Evolutionary conservation across 2,113 vertebrate species (phyloP).

Genomic region (Origma solitaria): DNA sequence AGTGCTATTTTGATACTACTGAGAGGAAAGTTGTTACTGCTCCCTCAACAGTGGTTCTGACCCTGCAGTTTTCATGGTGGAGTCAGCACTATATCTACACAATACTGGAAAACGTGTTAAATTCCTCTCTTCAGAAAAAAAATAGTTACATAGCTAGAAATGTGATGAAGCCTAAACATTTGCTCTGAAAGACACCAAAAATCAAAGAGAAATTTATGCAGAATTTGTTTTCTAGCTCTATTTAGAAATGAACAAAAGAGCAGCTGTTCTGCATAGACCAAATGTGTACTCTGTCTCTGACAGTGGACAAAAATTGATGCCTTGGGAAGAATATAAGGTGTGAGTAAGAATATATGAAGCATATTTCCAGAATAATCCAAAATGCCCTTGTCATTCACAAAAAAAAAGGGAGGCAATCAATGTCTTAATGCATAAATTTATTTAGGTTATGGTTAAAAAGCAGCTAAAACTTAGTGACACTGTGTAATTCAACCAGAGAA

Average conservation of each 20-base stretch:
- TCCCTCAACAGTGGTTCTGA: slow-evolving; percentile 3
- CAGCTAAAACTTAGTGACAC: neutral
- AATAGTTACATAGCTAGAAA: neutral
- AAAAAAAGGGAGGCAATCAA: neutral
- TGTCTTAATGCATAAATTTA: neutral
- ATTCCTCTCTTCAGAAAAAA: neutral
- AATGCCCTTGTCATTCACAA: neutral
- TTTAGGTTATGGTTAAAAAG: neutral
- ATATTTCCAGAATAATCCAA: neutral
- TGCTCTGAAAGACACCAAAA: slow-evolving; percentile 24
- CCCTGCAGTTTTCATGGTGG: neutral
- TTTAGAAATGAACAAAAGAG: slow-evolving; percentile 29
- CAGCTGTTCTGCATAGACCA: slow-evolving; percentile 7
- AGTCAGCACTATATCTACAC: neutral
- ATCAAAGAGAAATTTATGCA: neutral
- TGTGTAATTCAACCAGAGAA: neutral
- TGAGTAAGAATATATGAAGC: neutral
- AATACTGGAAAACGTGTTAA: neutral
- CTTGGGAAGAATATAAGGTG: neutral
- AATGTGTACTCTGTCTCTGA: neutral
- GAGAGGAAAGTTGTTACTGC: neutral
- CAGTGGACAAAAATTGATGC: neutral
- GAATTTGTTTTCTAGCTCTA: neutral
- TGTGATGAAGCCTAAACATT: slow-evolving; percentile 15
- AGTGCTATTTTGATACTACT: slow-evolving; percentile 10